Base-by-base conservation (phyloP, 2,888 invertebrate genomes). In the Phlogophora meticulosa region DNA sequence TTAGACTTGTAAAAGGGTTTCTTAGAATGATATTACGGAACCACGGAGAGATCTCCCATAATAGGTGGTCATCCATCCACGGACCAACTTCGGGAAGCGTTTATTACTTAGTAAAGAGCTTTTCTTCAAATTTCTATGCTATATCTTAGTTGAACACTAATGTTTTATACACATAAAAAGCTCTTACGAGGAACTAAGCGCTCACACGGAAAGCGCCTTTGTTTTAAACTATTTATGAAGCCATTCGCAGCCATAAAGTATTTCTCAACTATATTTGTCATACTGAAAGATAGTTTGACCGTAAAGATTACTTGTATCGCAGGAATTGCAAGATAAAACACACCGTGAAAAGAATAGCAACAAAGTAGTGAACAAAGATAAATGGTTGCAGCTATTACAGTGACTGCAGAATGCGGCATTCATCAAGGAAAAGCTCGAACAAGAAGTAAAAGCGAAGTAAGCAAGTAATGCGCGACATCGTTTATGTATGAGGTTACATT, bases 401-500 rank as follows among this genome's bases (percentile, higher is more conserved):
- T 78, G 82, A 82, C 80, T 82, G 73, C 62, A 83, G 80, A 86
- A 87, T 87, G 82, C 70, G 75, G 81, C 75, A 82, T 84, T 82
- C 81, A 84, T 82, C 84, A 78, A 84, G 85, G 80, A 87, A 88
- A 87, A 85, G 78, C 82, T 87, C 74, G 76, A 86, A 86, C 85
- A 90, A 87, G 86, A 90, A 85, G 88, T 85, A 89, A 89, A 89
- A 87, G 82, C 87, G 83, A 87, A 83, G 86, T 83, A 81, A 78
- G 84, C 82, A 83, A 87, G 89, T 89, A 88, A 90, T 88, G 89
- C 84, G 88, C 89, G 87, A 88, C 89, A 90, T 91, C 90, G 89
- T 87, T 88, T 92, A 94, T 93, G 93, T 88, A 93, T 92, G 92
- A 92, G 90, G 83, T 82, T 88, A 87, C 89, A 93, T 93, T 92